These are phyloP conservation scores for Entelurus aequoreus DNA, from an alignment of 2,113 vertebrate species.

Conservation along the genomic window DNA sequence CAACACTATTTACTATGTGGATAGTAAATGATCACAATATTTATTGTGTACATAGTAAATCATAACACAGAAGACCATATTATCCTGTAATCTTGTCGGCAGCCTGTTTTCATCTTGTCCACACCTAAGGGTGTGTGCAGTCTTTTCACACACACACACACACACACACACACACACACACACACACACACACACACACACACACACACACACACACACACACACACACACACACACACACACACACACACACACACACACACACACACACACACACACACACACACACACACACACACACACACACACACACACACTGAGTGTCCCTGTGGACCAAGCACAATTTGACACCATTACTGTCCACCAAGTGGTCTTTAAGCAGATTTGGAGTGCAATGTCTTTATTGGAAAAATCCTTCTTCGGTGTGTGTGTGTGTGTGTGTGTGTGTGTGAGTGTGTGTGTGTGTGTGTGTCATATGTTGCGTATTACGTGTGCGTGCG, in stretches of 20 bases:
- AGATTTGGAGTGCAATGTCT: conserved; percentile 73
- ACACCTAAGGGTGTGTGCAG: conserved; percentile 17
- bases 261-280: too few relatives aligned
- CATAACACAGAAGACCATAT: too few relatives aligned
- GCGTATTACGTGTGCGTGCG: conserved; percentile 15
- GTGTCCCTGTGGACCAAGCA: conserved; percentile 27
- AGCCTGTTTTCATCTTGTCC: conserved; percentile 13
- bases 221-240: conserved; percentile 20
- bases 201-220: conserved; percentile 14
- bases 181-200: conserved; percentile 20
- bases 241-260: too few relatives aligned
- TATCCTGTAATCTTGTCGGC: too few relatives aligned
- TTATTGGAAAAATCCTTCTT: conserved; percentile 73
- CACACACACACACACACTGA: too few relatives aligned
- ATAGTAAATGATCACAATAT: too few relatives aligned
- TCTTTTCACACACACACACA: conserved; percentile 22
- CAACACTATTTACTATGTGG: too few relatives aligned
- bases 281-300: too few relatives aligned
- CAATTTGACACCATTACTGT: conserved; percentile 72
- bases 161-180: conserved; percentile 20
- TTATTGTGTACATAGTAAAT: too few relatives aligned
- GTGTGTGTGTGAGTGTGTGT: too few relatives aligned
- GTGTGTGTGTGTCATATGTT: conserved; percentile 15
- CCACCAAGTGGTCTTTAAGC: conserved; percentile 66
- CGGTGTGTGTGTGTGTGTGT: conserved; percentile 6